These are phyloP conservation scores for Brachyptera risi DNA, from an alignment of 2,888 invertebrate genomes.

Conservation along the genomic window DNA sequence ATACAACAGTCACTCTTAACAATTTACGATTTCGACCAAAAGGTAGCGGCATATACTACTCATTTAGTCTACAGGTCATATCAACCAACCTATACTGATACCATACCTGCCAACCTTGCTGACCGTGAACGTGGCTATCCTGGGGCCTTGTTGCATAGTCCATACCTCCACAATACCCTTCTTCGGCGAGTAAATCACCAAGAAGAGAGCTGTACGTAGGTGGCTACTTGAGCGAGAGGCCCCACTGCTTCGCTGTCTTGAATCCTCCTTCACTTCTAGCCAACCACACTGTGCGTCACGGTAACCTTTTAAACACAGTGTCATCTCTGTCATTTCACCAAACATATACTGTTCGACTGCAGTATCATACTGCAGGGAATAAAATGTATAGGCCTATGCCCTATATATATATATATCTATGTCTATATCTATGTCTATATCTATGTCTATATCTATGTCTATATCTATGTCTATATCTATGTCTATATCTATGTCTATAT, in stretches of 20 bases:
- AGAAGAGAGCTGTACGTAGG: conserved; percentile 62
- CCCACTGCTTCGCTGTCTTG: conserved; percentile 33
- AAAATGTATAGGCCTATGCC: no score
- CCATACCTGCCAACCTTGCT: conserved; percentile 72
- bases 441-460: no score
- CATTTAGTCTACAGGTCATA: no score
- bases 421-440: no score
- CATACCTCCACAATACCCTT: conserved; percentile 92
- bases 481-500: no score
- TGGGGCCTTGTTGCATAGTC: conserved; percentile 82
- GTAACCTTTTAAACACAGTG: conserved; percentile 62
- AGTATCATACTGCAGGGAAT: no score
- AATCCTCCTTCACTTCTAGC: conserved; percentile 72
- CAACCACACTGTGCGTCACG: conserved; percentile 94
- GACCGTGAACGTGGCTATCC: conserved; percentile 87
- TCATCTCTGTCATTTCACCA: not conserved
- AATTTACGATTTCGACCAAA: no score
- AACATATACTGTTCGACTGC: not conserved
- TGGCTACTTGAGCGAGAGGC: not conserved
- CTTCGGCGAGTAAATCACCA: conserved; percentile 90
- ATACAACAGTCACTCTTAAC: no score
- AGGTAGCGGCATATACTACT: no score
- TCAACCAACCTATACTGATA: no score
- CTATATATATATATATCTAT: no score
- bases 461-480: no score